Evolutionary conservation across 2,113 vertebrate genomes (phyloP), one percentile per base, ranked within the genome.

Genomic region (Dipodomys stephensi): DNA sequence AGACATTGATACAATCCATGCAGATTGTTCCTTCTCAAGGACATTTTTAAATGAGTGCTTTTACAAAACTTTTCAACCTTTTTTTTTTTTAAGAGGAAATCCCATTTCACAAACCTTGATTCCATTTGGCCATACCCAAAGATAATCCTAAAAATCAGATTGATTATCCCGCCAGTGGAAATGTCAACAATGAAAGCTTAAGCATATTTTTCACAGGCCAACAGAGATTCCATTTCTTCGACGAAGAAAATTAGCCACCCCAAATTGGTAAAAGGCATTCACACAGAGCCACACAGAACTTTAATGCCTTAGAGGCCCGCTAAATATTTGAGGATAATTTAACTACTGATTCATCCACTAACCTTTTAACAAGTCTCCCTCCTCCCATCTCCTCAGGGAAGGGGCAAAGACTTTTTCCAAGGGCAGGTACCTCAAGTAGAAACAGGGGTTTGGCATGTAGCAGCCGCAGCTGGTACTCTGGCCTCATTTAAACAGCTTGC

Each of bases 291-390:
- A 91, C 82, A 92, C 0, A 0, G 89, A 97, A 95, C 77, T 87
- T 4, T 90, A 97, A 97, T 96, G 84, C 95, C 86, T 97, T 94
- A 87, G 96, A 97, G 96, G 87, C 8, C 93, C 96, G 97, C 95
- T 96, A 97, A 97, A 97, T 97, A 97, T 92, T 94, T 96, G 92
- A 96, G 86, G 28, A 89, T 95, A 97, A 93, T 96, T 97, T 97
- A 97, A 95, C 89, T 95, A 95, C 95, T 95, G 96, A 97, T 96
- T 98, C 93, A 97, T 96, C 92, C 90, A 94, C 96, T 96, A 98
- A 97, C 77, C 77, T 97, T 96, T 96, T 96, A 96, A 92, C 71
- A 97, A 89, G 53, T 74, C 57, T 67, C 44, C 87, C 74, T 88
- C 27, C 30, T 67, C 16, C 53, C 32, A 44, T 46, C 96, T 97